Percentiles rank a stretch among this genome's conserved stretches.
Evolutionary conservation across 2,888 invertebrate species (phyloP).

Genomic region (Acleris holmiana): DNA sequence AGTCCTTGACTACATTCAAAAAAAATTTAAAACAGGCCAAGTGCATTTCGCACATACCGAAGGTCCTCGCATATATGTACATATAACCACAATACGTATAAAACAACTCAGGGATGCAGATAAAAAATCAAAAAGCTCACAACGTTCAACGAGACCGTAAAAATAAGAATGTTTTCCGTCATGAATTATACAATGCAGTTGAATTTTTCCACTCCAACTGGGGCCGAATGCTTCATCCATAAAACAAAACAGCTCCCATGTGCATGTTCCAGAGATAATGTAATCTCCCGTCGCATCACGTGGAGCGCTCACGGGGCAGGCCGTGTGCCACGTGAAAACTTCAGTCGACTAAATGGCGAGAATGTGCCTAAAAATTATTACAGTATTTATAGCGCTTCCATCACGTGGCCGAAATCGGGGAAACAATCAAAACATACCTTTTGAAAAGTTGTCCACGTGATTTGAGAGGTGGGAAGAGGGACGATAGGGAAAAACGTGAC

Average conservation of each 20-base stretch:
- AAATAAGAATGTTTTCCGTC: conserved; percentile 11
- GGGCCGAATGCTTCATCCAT: conserved; percentile 10
- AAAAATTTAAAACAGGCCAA: conserved; percentile 23
- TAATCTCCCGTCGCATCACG: conserved; percentile 54
- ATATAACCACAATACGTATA: not conserved
- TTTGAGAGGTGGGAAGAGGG: not conserved
- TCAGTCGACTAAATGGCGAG: conserved; percentile 2
- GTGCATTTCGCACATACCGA: conserved; percentile 9
- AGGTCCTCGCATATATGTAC: conserved; percentile 15
- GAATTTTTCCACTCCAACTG: conserved; percentile 11
- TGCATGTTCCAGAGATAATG: conserved; percentile 7
- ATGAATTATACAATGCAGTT: conserved; percentile 15
- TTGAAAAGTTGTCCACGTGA: not conserved
- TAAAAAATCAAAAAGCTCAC: conserved; percentile 3
- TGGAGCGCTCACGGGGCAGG: conserved; percentile 62
- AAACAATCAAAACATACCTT: not conserved
- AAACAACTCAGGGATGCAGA: too few species aligned
- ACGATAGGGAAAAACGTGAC: not conserved
- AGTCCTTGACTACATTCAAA: conserved; percentile 5
- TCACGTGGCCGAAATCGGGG: not conserved
- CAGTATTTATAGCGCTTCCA: too few species aligned
- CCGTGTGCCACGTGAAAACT: conserved; percentile 33
- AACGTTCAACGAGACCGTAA: conserved; percentile 2
- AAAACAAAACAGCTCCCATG: conserved; percentile 13
- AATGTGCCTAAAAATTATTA: too few species aligned